These are phyloP conservation scores for Fistularia commersonii DNA, from an alignment of 2,797 vertebrate species.

Conservation along the genomic window DNA sequence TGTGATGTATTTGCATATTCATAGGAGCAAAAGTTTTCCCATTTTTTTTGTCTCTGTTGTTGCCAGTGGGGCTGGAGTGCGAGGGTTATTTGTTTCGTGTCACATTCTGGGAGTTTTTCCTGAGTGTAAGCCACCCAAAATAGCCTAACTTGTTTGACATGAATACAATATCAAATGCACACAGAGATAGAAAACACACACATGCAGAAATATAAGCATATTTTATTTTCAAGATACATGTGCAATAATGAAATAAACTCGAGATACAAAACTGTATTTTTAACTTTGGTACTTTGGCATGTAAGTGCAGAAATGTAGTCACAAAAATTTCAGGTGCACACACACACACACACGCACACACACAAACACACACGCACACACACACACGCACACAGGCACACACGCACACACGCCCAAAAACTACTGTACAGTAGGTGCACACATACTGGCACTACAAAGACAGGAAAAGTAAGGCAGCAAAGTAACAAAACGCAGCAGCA, in stretches of 20 bases:
- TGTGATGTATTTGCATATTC: slow-evolving; percentile 75
- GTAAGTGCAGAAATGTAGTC: no score
- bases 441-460: slow-evolving; percentile 32
- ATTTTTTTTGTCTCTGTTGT: slow-evolving; percentile 30
- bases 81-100: slow-evolving; percentile 67
- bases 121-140: slow-evolving; percentile 43
- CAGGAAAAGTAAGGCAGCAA: slow-evolving; percentile 50
- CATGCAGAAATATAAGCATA: not conserved
- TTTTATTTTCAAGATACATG: not conserved
- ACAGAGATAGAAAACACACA: not conserved
- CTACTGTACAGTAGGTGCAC: not conserved
- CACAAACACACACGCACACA: not conserved
- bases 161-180: slow-evolving; percentile 5
- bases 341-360: slow-evolving; percentile 4
- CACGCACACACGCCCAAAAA: not conserved
- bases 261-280: no score
- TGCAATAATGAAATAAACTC: no score
- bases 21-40: slow-evolving; percentile 51
- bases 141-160: slow-evolving; percentile 26
- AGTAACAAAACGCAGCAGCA: slow-evolving; percentile 69
- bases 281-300: no score
- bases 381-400: no score
- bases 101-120: slow-evolving; percentile 51
- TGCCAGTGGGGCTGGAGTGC: slow-evolving; percentile 9
- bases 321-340: not conserved